Evolutionary conservation across 2,888 invertebrate species (phyloP), one percentile per base, ranked within the genome.

Genomic region (Phaonia tiefii): DNA sequence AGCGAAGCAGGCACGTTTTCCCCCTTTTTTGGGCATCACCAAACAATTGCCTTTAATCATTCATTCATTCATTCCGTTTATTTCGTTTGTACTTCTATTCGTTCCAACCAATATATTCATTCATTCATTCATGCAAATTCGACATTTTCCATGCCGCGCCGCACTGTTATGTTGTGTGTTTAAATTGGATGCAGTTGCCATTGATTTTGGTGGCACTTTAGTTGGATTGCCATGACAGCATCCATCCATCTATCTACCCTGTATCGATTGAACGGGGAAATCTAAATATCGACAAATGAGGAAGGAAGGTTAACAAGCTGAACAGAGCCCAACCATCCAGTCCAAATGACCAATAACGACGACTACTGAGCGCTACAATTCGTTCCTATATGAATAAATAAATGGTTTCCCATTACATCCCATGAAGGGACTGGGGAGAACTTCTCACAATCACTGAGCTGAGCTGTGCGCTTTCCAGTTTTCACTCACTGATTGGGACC

Each of bases 11-110:
- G 75, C 74, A 79, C 75, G 75, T 67, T 71, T 79, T 67, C 13
- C 51, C 71, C 75, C 37, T 44, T 74, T 70, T 70, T 63, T 72
- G 75, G 72, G 63, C 75, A 79, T 75, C 75, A 54, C 26, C 20
- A 66, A 76, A 70, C 49, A 80, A 66, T 74, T 74, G 70, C 2
- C 60, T 77, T 66, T 49, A 73, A 76, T 80, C 73, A 70, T 63
- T 60, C 22, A 60, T 54, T 17, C 44, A 73, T 7, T 56, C 37
- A 67, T 72, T 75, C 31, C 54, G n/a, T n/a, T n/a, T 63, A 44
- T 25, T 42, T 44, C 11, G 56, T 26, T 58, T 44, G 4, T 17
- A 4, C 8, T 15, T 3, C n/a, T 13, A 20, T 51, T 51, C 26
- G 31, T 11, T 17, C 17, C 67, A 67, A 17, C 25, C 46, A 63